phyloP scores from a whole-genome alignment of 1,140 invertebrate genomes.

The Drosophila fuyamai region DNA sequence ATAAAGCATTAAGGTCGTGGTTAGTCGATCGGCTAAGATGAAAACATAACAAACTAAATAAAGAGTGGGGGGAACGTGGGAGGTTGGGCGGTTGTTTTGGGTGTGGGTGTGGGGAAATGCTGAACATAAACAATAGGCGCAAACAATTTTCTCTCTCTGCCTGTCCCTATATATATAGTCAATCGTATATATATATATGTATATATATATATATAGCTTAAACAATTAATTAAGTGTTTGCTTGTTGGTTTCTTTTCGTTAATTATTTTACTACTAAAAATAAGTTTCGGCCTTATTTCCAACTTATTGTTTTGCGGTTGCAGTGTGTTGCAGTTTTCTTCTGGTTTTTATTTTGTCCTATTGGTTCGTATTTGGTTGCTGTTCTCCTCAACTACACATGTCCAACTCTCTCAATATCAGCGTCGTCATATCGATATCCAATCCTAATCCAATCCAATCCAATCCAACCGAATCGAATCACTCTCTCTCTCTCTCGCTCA shows the following conservation, averaged over 20 bases:
- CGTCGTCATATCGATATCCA: conserved; percentile 32
- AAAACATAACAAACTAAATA: conserved; percentile 56
- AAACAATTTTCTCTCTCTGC: conserved; percentile 36
- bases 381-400: conserved; percentile 26
- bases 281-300: conserved; percentile 74
- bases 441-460: neutral
- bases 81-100: neutral
- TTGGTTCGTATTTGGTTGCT: conserved; percentile 73
- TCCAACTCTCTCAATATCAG: conserved; percentile 46
- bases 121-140: conserved; percentile 59
- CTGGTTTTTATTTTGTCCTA: conserved; percentile 40
- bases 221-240: conserved; percentile 71
- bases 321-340: conserved; percentile 59
- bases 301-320: conserved; percentile 76
- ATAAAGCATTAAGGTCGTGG: conserved; percentile 9
- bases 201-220: conserved; percentile 65
- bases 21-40: conserved; percentile 32
- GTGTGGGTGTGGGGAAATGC: conserved; percentile 27
- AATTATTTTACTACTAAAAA: conserved; percentile 77
- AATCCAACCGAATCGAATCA: neutral
- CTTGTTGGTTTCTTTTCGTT: conserved; percentile 47
- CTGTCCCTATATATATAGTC: conserved; percentile 39
- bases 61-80: conserved; percentile 10
- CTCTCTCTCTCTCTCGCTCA: neutral
- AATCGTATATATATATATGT: conserved; percentile 10